Evolutionary conservation across 1,140 invertebrate genomes (phyloP), one percentile per base, ranked within the genome.

Genomic region (Idris sp.): DNA sequence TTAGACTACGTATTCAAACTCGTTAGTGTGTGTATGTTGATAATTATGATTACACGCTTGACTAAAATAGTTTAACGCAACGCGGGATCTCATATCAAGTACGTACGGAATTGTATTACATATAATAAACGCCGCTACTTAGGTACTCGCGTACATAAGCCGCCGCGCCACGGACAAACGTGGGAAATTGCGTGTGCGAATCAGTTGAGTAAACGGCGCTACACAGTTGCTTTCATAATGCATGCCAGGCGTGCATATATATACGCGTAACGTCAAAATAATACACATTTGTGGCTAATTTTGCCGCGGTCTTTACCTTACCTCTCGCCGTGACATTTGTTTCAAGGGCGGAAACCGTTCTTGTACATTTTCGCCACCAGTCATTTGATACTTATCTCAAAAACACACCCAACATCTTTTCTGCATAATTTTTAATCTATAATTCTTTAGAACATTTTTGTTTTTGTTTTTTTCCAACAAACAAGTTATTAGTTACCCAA

Each of bases 281-380:
- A 84, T 82, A 84, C 75, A 83, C 79, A 84, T 81, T 86, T 80
- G 79, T 40, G 78, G 77, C 72, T 82, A 84, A 85, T 86, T 86
- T 84, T 82, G 76, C 33, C 79, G 79, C 53, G 79, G 77, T 80
- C 77, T 73, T 80, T 61, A 68, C 74, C 54, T 40, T 38, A 59
- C 7, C 51, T 54, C 40, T 59, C 35, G 35, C n/a, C 51, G 61
- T 48, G 65, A 59, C 58, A 54, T 36, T 41, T 13, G 35, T 7
- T 53, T 22, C 35, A n/a, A 48, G 40, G 48, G 67, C 30, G 41
- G 11, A 16, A 56, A 65, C 43, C 68, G 18, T 38, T 28, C 1
- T 46, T 22, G 44, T 38, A 16, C 46, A 73, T 65, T 49, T 68
- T 64, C 26, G 15, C 44, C 9, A 18, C 62, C 31, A 67, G 41